Conservation (phyloP, 1,140 invertebrate species). For the Zaprionus capensis region DNA sequence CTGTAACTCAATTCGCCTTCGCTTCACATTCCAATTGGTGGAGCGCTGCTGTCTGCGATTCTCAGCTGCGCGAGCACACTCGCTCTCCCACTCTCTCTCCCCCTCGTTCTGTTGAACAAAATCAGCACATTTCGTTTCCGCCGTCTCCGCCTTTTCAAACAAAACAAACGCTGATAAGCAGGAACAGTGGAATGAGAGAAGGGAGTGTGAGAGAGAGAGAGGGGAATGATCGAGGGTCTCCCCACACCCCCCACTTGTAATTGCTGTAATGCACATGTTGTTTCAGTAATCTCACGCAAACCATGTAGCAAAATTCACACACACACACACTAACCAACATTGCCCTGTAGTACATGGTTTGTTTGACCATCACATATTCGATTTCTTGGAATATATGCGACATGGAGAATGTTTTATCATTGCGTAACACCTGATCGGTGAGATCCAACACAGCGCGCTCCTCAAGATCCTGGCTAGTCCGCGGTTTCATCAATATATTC, state of each 20-base stretch:
- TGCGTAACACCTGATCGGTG: conserved; percentile 86
- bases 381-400: conserved; percentile 71
- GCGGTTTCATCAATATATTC: conserved; percentile 43
- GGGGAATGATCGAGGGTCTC: background rate
- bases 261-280: conserved; percentile 4
- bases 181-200: background rate
- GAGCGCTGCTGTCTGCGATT: background rate
- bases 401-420: conserved; percentile 76
- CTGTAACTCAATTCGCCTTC: conserved; percentile 15
- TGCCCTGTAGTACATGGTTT: conserved; percentile 87
- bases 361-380: conserved; percentile 77
- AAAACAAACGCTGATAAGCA: conserved; percentile 26
- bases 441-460: conserved; percentile 87
- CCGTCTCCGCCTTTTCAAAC: conserved; percentile 13
- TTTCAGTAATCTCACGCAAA: conserved; percentile 6
- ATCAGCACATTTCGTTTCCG: conserved; percentile 23
- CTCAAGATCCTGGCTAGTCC: conserved; percentile 54
- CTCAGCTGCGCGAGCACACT: background rate
- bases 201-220: conserved; percentile 8
- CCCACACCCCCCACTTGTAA: background rate
- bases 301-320: background rate
- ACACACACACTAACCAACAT: conserved; percentile 86
- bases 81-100: background rate
- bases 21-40: background rate
- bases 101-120: background rate